Percentiles rank a stretch among this genome's conserved stretches.
Evolutionary conservation across 2,888 invertebrate species (phyloP).

Genomic region (Malacosoma neustria): DNA sequence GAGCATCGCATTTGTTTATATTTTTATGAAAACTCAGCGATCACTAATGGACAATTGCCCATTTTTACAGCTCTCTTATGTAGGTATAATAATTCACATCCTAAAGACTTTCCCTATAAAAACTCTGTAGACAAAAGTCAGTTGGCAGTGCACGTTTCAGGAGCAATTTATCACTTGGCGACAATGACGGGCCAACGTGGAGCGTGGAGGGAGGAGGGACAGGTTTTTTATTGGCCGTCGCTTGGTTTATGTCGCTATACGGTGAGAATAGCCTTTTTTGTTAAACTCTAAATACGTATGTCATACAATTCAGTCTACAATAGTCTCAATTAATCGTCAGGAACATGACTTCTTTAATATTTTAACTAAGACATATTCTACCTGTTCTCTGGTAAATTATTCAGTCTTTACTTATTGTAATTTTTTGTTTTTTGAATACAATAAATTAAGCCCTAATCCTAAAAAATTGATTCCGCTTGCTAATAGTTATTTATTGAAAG

Average conservation of each 20-base stretch:
- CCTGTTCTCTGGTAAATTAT: too few species aligned
- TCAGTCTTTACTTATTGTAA: too few species aligned
- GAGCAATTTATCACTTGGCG: neutral
- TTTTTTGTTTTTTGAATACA: too few species aligned
- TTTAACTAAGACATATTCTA: too few species aligned
- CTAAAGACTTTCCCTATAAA: neutral
- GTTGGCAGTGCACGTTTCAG: neutral
- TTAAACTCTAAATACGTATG: neutral
- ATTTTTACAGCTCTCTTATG: neutral
- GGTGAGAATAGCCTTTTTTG: neutral
- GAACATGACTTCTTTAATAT: too few species aligned
- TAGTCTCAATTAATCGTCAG: too few species aligned
- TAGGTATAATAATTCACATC: neutral
- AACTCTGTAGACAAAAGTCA: conserved; percentile 14
- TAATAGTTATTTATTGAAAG: too few species aligned
- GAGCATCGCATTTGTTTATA: too few species aligned
- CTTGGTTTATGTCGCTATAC: neutral
- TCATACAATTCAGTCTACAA: too few species aligned
- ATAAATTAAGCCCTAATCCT: too few species aligned
- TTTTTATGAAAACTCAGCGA: too few species aligned
- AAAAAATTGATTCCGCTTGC: too few species aligned
- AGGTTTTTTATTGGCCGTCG: neutral
- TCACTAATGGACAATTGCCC: neutral
- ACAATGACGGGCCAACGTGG: neutral
- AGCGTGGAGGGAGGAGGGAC: neutral